Base-by-base conservation (phyloP, 2,888 invertebrate species). In the Diloba caeruleocephala region DNA sequence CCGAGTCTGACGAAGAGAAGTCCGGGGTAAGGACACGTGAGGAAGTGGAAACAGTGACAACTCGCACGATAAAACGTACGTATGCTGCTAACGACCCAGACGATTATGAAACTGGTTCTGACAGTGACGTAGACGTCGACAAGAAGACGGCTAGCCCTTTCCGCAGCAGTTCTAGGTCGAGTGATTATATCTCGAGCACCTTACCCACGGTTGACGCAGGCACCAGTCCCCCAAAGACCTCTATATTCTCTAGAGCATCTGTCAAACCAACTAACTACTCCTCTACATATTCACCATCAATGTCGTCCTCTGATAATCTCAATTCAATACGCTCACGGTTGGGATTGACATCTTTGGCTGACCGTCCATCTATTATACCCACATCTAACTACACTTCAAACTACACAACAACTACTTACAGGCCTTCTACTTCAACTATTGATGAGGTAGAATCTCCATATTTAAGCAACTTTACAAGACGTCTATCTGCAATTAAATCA, bases 31-130 rank as follows among this genome's bases (percentile, higher is more conserved):
- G 92, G 28, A 92, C 90, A 1, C 92, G 86, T 39, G 92, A 93
- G 59, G 91, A 92, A 68, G 90, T 92, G 2, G 92, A 93, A 63
- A 92, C 94, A 0, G 92, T 94, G 31, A 94, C 94, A 1, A 94
- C 94, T 1, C 90, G 94, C 0, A 92, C 94, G 32, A 87, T 94
- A 0, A 94, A 93, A 2, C 92, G 92, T 45, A 93, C 94, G 0
- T 87, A 92, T 31, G 90, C 88, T 0, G 64, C 81, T 0, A 86
- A 89, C 9, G 92, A 93, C 4, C 90, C 86, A 46, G 95, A 95
- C 61, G 96, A 95, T 37, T 94, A 95, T 63, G 96, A 96, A 75
- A 96, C 96, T 0, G 96, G 96, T 5, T 96, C 96, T 0, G 96
- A 96, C 77, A 96, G 96, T 15, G 96, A 96, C 76, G 94, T 95